Evolutionary conservation across 2,888 invertebrate genomes (phyloP), one percentile per base, ranked within the genome.

Genomic region (Orthonychiurus folsomi): DNA sequence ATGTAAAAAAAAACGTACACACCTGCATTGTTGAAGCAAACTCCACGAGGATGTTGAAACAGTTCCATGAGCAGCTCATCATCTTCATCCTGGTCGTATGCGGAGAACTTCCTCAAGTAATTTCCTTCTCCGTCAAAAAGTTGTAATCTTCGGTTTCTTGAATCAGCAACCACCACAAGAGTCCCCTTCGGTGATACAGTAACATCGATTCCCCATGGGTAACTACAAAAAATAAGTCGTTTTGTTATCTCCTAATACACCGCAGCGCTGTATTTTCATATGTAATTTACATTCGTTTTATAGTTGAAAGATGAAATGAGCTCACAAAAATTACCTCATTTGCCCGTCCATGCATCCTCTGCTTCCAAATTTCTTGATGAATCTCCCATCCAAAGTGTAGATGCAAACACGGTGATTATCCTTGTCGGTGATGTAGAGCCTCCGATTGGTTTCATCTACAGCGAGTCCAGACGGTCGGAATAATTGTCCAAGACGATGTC

Each of bases 331-430:
- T n/a, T n/a, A n/a, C n/a, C n/a, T n/a, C n/a, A 72, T 66, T 20
- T 61, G 54, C 1, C 93, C 93, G 73, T 84, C 84, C 66, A 86
- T 85, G 67, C 84, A 84, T 21, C 52, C 52, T 12, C 3, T 5
- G 5, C 9, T 23, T 21, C 52, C 52, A 52, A 52, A 52, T 12
- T 9, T 52, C 5, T 86, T 80, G 23, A 93, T 78, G 75, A 88
- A 94, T 25, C 81, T 81, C 3, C 95, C 95, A 59, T 85, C 84
- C 53, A 77, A 71, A 24, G n/a, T 50, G 28, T 56, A 62, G 50
- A 64, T 25, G 0, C 21, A 20, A 18, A 65, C n/a, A 1, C 65
- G 63, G 23, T 65, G 62, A 28, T 65, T 63, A 50, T 65, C 65
- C 61, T 65, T 65, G 50, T 65, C 65, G 5, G 54, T 20, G 5